Conservation (phyloP, 2,797 vertebrate genomes). For the Silurus lanzhouensis region DNA sequence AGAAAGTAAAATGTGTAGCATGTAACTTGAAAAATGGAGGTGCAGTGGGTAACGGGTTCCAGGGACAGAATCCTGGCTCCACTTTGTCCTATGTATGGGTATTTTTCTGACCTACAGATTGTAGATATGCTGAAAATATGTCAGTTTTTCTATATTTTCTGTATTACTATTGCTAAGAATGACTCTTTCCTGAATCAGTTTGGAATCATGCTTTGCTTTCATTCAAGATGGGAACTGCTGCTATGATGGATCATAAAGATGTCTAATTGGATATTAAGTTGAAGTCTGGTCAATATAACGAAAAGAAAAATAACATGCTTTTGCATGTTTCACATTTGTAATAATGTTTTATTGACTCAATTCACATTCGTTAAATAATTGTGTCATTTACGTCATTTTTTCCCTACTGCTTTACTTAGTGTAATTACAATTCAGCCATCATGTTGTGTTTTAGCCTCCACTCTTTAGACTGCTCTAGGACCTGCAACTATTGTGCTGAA, state of each 20-base stretch:
- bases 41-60: no score
- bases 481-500: slow-evolving; percentile 60
- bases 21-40: no score
- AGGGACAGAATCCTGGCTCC: no score
- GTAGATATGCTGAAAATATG: not conserved
- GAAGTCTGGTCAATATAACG: not conserved
- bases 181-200: not conserved
- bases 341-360: slow-evolving; percentile 9
- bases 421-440: not conserved
- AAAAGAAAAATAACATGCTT: not conserved
- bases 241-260: not conserved
- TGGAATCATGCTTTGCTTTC: not conserved
- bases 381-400: not conserved
- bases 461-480: not conserved
- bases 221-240: not conserved
- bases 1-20: no score
- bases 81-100: not conserved
- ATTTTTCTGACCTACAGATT: not conserved
- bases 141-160: not conserved
- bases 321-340: not conserved
- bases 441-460: not conserved
- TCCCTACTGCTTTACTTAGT: not conserved
- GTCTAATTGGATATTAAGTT: not conserved
- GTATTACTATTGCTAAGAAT: not conserved
- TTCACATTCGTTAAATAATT: not conserved